A percentile compares a stretch with the other conserved stretches of the same genome.
Conservation (phyloP, 2,113 vertebrate genomes). For the Thomomys bottae region DNA sequence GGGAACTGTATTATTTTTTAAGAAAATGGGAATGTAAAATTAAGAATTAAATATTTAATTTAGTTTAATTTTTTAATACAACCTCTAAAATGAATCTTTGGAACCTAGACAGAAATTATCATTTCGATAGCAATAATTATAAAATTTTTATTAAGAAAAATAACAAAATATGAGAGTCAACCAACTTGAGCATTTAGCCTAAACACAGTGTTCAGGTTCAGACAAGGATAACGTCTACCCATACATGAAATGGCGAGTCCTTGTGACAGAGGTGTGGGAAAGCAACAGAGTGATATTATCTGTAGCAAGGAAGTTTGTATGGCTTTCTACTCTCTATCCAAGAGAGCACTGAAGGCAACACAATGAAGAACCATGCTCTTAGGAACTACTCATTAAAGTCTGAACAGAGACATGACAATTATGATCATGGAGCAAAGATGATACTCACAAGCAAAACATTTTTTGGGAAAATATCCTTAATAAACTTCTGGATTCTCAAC, state of each 20-base stretch:
- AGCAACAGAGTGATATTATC: background rate
- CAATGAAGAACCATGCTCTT: background rate
- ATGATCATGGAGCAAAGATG: background rate
- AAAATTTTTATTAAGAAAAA: slow-evolving; percentile 3
- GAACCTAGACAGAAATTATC: background rate
- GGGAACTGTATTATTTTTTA: background rate
- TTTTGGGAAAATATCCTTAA: background rate
- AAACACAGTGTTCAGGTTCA: background rate
- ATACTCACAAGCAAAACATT: background rate
- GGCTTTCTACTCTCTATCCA: fast-evolving
- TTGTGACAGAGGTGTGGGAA: background rate
- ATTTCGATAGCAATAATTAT: background rate
- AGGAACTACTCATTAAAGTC: background rate
- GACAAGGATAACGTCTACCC: no score
- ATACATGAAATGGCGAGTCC: background rate
- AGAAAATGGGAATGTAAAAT: background rate
- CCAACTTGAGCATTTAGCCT: background rate
- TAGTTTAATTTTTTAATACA: slow-evolving; percentile 19
- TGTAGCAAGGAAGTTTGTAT: background rate
- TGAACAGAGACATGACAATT: background rate
- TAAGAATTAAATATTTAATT: slow-evolving; percentile 5
- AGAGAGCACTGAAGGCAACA: background rate
- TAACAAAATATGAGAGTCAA: background rate
- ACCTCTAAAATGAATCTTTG: background rate
- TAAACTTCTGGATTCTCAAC: background rate